phyloP scores from a whole-genome alignment of 1,140 invertebrate species.

The Hormaphis cornu region DNA sequence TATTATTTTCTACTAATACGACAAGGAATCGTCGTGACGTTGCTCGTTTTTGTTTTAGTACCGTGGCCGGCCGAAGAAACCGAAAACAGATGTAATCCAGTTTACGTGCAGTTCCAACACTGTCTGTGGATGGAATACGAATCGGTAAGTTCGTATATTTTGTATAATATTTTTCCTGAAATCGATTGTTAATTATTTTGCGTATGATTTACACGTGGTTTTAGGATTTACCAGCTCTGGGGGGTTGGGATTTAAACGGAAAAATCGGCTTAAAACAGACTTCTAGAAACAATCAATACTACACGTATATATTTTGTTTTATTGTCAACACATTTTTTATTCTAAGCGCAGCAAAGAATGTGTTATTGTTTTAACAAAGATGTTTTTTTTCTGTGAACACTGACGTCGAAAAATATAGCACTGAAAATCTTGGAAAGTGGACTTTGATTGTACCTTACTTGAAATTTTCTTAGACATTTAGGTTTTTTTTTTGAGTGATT shows the following conservation, averaged over 20 bases:
- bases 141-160: conserved; percentile 15
- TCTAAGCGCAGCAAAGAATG: too few species aligned
- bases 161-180: not conserved
- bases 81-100: conserved; percentile 29
- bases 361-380: too few species aligned
- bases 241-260: not conserved
- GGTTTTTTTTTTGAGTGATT: too few species aligned
- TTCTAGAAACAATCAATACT: not conserved
- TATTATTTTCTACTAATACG: not conserved
- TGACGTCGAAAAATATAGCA: too few species aligned
- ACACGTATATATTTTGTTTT: not conserved
- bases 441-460: too few species aligned
- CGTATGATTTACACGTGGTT: too few species aligned
- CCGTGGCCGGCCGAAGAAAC: conserved; percentile 24
- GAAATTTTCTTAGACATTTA: too few species aligned
- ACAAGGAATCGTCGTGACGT: too few species aligned
- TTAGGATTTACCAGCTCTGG: too few species aligned
- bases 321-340: not conserved
- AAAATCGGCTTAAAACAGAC: not conserved
- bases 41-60: conserved; percentile 16
- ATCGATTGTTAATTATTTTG: too few species aligned
- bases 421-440: too few species aligned
- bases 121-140: conserved; percentile 32
- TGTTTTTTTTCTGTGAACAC: too few species aligned
- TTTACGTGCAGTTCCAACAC: conserved; percentile 31